Percentiles rank a stretch among this genome's conserved stretches.
Evolutionary conservation across 2,797 vertebrate species (phyloP).

Genomic region (Eulemur rubriventer): DNA sequence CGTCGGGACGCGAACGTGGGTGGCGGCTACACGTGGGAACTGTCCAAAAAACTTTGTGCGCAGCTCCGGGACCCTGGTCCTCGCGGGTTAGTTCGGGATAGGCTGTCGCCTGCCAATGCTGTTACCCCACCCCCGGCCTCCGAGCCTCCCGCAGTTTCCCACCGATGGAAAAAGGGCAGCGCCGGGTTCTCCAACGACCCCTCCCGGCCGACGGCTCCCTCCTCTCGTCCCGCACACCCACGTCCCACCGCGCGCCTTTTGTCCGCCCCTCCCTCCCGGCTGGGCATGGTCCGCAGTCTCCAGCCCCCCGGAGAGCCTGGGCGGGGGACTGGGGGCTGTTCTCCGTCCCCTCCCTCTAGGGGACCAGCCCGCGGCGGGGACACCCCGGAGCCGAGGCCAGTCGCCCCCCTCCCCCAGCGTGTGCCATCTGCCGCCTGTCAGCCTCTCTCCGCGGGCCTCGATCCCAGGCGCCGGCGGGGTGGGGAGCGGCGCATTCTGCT

Average conservation of each 20-base stretch:
- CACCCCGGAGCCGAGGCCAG: slow-evolving; percentile 72
- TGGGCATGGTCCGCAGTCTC: slow-evolving; percentile 24
- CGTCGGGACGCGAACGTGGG: neutral
- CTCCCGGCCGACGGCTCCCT: neutral
- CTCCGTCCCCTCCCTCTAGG: slow-evolving; percentile 43
- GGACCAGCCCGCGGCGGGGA: slow-evolving; percentile 69
- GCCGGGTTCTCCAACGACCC: neutral
- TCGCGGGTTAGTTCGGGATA: neutral
- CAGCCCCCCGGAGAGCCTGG: slow-evolving; percentile 26
- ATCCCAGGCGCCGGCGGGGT: slow-evolving; percentile 77
- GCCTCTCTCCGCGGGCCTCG: slow-evolving; percentile 75
- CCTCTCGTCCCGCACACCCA: neutral
- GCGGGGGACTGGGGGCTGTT: slow-evolving; percentile 40
- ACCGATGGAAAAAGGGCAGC: neutral
- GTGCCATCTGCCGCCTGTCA: slow-evolving; percentile 82
- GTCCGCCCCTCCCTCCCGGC: slow-evolving; percentile 9
- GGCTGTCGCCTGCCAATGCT: neutral
- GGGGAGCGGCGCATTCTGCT: slow-evolving; percentile 58
- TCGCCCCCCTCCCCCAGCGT: slow-evolving; percentile 72
- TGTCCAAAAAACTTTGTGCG: neutral
- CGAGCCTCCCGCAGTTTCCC: neutral
- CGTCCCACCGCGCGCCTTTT: slow-evolving; percentile 48
- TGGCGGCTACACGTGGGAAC: neutral
- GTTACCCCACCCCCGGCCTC: neutral
- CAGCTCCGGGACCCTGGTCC: neutral